Evolutionary conservation across 2,113 vertebrate species (phyloP).

Genomic region (Apteryx owenii): DNA sequence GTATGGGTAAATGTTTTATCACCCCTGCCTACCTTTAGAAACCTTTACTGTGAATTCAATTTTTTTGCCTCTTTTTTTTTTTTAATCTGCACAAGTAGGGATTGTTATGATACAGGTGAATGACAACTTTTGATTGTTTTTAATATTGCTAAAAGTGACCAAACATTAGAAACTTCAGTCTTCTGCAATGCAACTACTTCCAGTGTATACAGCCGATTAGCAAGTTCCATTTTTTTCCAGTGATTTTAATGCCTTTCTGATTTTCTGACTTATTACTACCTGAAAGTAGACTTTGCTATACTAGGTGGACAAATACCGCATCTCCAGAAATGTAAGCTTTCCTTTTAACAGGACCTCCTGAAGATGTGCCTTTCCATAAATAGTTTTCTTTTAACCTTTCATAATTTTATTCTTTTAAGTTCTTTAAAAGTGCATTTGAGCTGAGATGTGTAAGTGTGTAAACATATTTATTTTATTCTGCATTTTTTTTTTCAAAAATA

Average conservation of each 20-base stretch:
- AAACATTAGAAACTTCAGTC: background rate
- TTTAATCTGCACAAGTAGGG: background rate
- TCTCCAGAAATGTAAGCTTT: slow-evolving; percentile 41
- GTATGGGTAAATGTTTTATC: background rate
- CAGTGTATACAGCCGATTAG: background rate
- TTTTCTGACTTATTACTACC: slow-evolving; percentile 25
- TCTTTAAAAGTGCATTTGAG: background rate
- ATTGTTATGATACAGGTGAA: background rate
- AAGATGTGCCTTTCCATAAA: background rate
- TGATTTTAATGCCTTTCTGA: slow-evolving; percentile 37
- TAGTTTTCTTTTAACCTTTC: background rate
- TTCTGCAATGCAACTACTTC: background rate
- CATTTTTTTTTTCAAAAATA: background rate
- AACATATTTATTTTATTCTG: background rate
- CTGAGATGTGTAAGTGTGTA: background rate
- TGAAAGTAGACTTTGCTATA: slow-evolving; percentile 36
- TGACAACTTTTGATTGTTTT: background rate
- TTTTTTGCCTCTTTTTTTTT: background rate
- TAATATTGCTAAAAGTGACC: background rate
- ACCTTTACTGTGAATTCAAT: background rate
- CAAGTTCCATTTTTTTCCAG: background rate
- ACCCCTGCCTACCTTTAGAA: rapidly evolving
- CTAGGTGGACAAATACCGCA: slow-evolving; percentile 39
- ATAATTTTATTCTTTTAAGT: background rate
- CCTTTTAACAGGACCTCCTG: background rate